phyloP scores from a whole-genome alignment of 2,797 vertebrate genomes.

The Aldrovandia affinis region DNA sequence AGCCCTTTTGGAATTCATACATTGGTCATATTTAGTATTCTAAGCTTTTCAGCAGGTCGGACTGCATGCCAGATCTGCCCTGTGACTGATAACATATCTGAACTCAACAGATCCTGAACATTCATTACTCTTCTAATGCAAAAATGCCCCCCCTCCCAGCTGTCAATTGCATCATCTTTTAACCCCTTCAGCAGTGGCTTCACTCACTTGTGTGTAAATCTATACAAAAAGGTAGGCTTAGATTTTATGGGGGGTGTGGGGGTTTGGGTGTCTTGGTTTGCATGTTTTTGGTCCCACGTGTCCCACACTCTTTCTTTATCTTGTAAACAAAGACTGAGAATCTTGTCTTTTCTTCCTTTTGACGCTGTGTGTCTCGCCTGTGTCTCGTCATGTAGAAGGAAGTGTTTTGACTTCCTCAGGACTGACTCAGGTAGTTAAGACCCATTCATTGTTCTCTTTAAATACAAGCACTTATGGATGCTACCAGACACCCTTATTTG shows the following conservation, averaged over 20 bases:
- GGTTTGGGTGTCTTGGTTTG: neutral
- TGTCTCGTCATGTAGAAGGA: neutral
- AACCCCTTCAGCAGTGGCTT: neutral
- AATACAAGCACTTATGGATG: neutral
- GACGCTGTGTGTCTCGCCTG: neutral
- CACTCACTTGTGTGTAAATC: neutral
- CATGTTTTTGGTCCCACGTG: neutral
- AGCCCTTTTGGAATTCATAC: neutral
- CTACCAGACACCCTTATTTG: neutral
- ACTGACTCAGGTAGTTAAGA: neutral
- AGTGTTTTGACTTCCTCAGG: neutral
- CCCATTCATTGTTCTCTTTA: neutral
- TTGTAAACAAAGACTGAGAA: neutral
- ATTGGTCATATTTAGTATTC: neutral
- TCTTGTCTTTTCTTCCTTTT: neutral
- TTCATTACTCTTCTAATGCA: neutral
- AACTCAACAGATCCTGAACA: neutral
- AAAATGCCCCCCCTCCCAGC: neutral
- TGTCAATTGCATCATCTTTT: neutral
- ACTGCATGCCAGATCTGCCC: neutral
- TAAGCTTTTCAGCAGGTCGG: neutral
- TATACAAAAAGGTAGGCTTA: neutral
- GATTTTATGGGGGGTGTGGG: neutral
- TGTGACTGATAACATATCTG: neutral
- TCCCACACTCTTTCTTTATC: neutral